Evolutionary conservation across 2,113 vertebrate species (phyloP).

Genomic region (Acanthochromis polyacanthus): DNA sequence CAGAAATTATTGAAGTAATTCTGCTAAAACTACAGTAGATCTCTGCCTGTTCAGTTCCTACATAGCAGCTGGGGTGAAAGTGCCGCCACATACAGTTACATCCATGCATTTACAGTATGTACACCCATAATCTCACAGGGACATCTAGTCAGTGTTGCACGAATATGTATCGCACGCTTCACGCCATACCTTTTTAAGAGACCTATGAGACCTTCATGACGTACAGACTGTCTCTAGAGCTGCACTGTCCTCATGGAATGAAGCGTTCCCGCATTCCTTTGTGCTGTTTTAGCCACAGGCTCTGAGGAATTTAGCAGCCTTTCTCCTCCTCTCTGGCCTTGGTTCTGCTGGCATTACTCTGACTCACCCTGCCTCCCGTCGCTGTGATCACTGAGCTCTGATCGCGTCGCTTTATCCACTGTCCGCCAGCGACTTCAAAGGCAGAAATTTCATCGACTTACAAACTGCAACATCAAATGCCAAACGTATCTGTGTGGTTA

Average conservation of each 20-base stretch:
- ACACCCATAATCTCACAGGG: not conserved
- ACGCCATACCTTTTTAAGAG: not conserved
- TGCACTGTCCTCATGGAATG: not conserved
- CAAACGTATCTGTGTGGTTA: not conserved
- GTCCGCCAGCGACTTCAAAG: conserved; percentile 28
- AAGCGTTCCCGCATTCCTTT: not conserved
- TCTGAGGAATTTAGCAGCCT: conserved; percentile 20
- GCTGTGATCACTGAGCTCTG: conserved; percentile 43
- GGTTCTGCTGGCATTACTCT: conserved; percentile 33
- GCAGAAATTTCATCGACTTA: conserved; percentile 25
- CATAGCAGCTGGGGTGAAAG: not conserved
- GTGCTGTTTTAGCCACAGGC: conserved; percentile 30
- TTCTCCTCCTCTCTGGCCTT: conserved; percentile 28
- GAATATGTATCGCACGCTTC: conserved; percentile 12
- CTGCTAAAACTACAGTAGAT: too few species aligned
- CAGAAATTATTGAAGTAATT: too few species aligned
- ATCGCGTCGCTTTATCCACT: conserved; percentile 20
- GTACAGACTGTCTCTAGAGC: conserved; percentile 2
- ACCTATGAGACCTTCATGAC: conserved; percentile 16
- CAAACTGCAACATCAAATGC: not conserved
- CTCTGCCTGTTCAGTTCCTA: too few species aligned
- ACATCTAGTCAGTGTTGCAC: conserved; percentile 10
- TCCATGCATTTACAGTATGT: not conserved
- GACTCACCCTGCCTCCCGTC: conserved; percentile 42
- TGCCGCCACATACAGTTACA: not conserved